Percentiles rank a stretch among this genome's conserved stretches.
Conservation (phyloP, 2,797 vertebrate genomes). For the Avahi laniger region DNA sequence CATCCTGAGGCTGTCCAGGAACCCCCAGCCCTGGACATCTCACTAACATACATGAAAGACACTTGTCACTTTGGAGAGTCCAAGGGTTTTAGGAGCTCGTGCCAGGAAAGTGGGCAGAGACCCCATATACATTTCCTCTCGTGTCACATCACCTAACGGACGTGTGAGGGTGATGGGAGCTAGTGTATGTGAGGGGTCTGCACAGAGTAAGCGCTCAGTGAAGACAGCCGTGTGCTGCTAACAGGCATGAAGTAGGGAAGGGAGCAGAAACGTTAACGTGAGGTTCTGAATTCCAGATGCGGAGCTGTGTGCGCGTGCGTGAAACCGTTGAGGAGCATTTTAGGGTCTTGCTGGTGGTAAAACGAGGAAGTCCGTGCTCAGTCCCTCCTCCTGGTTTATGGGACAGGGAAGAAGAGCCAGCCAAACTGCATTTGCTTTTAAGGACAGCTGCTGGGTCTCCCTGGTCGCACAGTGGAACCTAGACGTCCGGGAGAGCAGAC, state of each 20-base stretch:
- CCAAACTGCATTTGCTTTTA: background rate
- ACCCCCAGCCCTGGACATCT: background rate
- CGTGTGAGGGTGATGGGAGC: rapidly evolving
- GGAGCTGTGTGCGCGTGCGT: rapidly evolving
- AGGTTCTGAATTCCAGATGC: background rate
- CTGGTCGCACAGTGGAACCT: background rate
- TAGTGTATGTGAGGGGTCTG: rapidly evolving
- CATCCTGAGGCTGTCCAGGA: background rate
- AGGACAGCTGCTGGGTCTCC: background rate
- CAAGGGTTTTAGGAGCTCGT: background rate
- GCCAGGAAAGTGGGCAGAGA: background rate
- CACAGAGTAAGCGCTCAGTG: too few relatives aligned
- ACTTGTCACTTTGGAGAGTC: background rate
- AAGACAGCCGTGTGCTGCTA: background rate
- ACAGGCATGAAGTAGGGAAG: rapidly evolving
- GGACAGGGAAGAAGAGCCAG: background rate
- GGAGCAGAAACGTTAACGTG: background rate
- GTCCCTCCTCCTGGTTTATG: background rate
- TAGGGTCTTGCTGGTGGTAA: background rate
- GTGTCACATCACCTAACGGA: too few relatives aligned
- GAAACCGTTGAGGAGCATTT: rapidly evolving
- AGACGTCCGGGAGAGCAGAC: background rate
- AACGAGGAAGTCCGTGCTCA: background rate
- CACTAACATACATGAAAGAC: background rate
- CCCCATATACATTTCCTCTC: background rate